Percentiles rank a stretch among this genome's conserved stretches.
Evolutionary conservation across 2,888 invertebrate genomes (phyloP).

Genomic region (Steromphala cineraria): DNA sequence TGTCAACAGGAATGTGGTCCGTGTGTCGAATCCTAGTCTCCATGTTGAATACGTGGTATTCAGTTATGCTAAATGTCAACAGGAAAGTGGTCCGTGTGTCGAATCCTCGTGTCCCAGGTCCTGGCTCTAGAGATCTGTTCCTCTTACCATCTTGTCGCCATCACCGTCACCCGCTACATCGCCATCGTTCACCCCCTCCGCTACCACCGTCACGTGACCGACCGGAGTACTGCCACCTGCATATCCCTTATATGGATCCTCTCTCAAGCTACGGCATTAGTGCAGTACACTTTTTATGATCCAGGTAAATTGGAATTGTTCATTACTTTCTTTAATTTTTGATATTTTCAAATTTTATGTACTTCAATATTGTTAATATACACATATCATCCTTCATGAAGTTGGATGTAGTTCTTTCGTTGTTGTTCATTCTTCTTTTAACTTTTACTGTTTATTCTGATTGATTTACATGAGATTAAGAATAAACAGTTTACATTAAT

Average conservation of each 20-base stretch:
- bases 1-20: too few species aligned
- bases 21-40: too few species aligned
- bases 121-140: conserved; percentile 47
- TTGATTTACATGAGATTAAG: too few species aligned
- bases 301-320: conserved; percentile 29
- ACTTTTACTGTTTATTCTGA: too few species aligned
- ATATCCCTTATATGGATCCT: conserved; percentile 43
- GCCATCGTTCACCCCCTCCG: conserved; percentile 45
- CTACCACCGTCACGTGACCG: conserved; percentile 42
- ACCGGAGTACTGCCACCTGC: conserved; percentile 25
- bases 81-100: conserved; percentile 51
- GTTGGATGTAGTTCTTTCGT: too few species aligned
- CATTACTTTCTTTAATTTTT: too few species aligned
- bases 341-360: too few species aligned
- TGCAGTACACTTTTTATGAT: conserved; percentile 34
- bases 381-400: too few species aligned
- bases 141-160: conserved; percentile 52
- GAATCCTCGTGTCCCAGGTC: conserved; percentile 38
- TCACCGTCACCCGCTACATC: conserved; percentile 48
- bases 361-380: too few species aligned
- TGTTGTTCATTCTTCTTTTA: too few species aligned
- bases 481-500: too few species aligned
- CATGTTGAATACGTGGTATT: background rate
- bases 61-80: background rate
- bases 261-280: conserved; percentile 34